A percentile compares a stretch with the other conserved stretches of the same genome.
These are phyloP conservation scores for Morone saxatilis DNA, from an alignment of 2,113 vertebrate species.

Conservation along the genomic window DNA sequence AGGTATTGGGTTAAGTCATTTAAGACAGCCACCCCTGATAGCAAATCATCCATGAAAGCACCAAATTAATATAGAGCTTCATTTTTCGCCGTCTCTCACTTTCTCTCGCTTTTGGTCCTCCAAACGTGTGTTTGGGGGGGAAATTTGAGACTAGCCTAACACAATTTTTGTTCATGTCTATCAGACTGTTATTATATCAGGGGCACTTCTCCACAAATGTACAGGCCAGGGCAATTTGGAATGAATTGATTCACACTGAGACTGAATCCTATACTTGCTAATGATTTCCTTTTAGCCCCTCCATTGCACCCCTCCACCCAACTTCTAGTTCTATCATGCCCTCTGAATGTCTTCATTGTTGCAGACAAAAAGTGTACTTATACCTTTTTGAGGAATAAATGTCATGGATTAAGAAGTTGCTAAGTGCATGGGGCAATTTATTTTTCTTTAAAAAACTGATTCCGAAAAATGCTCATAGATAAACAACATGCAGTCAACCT, in stretches of 20 bases:
- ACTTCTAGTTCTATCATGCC: conserved; percentile 60
- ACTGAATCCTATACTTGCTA: conserved; percentile 89
- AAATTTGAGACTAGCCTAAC: conserved; percentile 96
- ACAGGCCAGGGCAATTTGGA: conserved; percentile 96
- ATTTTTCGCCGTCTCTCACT: conserved; percentile 86
- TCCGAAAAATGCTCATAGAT: not conserved
- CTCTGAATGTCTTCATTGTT: conserved; percentile 59
- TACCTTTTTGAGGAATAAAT: conserved; percentile 39
- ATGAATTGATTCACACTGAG: conserved; percentile 97
- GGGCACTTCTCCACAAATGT: conserved; percentile 97
- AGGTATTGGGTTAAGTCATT: conserved; percentile 91
- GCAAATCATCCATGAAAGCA: conserved; percentile 92
- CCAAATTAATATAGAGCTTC: conserved; percentile 99
- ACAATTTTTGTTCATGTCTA: conserved; percentile 96
- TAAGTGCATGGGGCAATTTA: not conserved
- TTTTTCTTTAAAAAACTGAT: conserved; percentile 9
- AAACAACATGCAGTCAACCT: not conserved
- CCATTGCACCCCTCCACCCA: conserved; percentile 57
- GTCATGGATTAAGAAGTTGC: conserved; percentile 5
- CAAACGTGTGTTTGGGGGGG: conserved; percentile 94
- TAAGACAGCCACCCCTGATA: conserved; percentile 90
- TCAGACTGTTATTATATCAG: conserved; percentile 98
- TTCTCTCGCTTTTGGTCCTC: conserved; percentile 81
- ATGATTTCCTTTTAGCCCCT: conserved; percentile 88
- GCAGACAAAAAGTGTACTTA: conserved; percentile 37